Conservation (phyloP, 92 coral and sea anemone genomes). For the Pocillopora grandis region DNA sequence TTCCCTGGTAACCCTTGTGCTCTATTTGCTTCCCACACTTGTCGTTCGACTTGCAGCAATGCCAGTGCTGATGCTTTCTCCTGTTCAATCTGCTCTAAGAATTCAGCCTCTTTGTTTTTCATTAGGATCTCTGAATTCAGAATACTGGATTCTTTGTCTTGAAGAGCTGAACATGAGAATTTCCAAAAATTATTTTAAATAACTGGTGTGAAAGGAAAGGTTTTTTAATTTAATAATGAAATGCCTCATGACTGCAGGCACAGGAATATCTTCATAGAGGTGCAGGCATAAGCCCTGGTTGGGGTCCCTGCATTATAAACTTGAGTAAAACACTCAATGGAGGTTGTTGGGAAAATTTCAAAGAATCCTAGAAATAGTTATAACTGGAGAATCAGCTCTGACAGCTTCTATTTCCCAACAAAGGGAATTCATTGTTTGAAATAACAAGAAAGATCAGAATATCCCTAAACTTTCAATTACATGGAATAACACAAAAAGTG, state of each 20-base stretch:
- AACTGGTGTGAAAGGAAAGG: background rate
- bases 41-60: constrained; percentile 79
- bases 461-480: too few relatives aligned
- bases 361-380: too few relatives aligned
- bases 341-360: too few relatives aligned
- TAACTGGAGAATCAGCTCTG: too few relatives aligned
- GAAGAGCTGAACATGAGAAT: constrained; percentile 33
- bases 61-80: constrained; percentile 71
- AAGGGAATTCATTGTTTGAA: too few relatives aligned
- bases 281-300: background rate
- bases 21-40: constrained; percentile 88
- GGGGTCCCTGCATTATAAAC: too few relatives aligned
- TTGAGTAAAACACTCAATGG: too few relatives aligned
- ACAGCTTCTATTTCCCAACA: too few relatives aligned
- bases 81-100: constrained; percentile 67
- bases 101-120: constrained; percentile 68
- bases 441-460: too few relatives aligned
- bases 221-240: background rate
- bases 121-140: constrained; percentile 49
- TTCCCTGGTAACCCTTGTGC: constrained; percentile 30
- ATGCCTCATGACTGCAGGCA: background rate
- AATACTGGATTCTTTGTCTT: constrained; percentile 56
- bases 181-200: background rate
- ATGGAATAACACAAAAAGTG: too few relatives aligned
- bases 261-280: too few relatives aligned